These are phyloP conservation scores for Caerostris darwini DNA, from an alignment of 1,140 invertebrate species.

Conservation along the genomic window DNA sequence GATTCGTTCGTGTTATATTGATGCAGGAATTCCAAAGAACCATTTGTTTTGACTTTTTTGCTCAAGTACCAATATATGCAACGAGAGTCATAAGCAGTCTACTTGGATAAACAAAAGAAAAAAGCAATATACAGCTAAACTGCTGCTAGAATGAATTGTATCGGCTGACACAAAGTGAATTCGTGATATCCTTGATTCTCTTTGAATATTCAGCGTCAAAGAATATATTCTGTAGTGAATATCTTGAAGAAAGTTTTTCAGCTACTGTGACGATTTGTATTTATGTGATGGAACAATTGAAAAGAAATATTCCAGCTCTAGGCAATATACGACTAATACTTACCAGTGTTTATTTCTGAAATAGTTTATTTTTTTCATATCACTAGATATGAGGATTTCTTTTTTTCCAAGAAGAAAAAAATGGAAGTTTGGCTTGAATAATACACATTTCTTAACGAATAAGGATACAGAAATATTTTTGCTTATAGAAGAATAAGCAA, in stretches of 20 bases:
- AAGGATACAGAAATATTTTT: no score
- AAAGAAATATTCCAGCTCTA: no score
- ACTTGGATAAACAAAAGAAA: constrained; percentile 13
- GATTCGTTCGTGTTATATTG: no score
- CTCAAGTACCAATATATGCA: neutral
- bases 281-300: no score
- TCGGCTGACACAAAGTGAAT: neutral
- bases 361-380: no score
- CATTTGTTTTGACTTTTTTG: neutral
- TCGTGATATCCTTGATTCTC: neutral
- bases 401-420: no score
- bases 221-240: neutral
- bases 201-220: neutral
- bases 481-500: no score
- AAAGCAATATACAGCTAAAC: neutral
- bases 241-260: neutral
- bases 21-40: neutral
- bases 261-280: neutral
- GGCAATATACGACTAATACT: no score
- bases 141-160: neutral
- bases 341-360: no score
- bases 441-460: no score
- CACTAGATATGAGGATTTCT: no score
- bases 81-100: neutral
- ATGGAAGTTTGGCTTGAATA: no score